Evolutionary conservation across 2,888 invertebrate species (phyloP).

Genomic region (Dioctria linearis): DNA sequence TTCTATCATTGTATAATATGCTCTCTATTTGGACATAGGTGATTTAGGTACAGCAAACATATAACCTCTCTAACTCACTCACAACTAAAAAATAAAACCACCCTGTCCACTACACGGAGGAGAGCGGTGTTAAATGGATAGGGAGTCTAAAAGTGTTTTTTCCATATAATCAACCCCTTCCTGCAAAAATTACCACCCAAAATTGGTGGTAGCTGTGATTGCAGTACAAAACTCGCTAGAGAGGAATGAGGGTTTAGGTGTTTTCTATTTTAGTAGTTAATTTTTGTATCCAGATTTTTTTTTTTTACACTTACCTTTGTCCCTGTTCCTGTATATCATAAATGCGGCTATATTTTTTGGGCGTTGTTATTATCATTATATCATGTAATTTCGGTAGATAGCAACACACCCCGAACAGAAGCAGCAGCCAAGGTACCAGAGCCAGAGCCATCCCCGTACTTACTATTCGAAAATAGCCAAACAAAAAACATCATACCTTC

Average conservation of each 20-base stretch:
- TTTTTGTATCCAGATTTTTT: not conserved
- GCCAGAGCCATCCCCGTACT: not conserved
- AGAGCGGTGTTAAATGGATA: slow-evolving; percentile 2
- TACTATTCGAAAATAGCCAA: slow-evolving; percentile 8
- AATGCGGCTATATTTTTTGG: slow-evolving; percentile 21
- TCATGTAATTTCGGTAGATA: slow-evolving; percentile 17
- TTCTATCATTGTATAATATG: slow-evolving; percentile 15
- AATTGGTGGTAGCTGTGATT: slow-evolving; percentile 15
- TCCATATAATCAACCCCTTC: not conserved
- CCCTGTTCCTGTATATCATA: not conserved
- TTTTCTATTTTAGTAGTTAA: slow-evolving; percentile 41
- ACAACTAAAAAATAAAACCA: slow-evolving; percentile 50
- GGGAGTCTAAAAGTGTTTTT: not conserved
- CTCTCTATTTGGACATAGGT: slow-evolving; percentile 3
- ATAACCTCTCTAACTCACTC: slow-evolving; percentile 55
- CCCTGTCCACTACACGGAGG: not conserved
- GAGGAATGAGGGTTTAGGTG: slow-evolving; percentile 18
- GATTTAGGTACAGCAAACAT: slow-evolving; percentile 31
- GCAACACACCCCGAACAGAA: slow-evolving; percentile 2
- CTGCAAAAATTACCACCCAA: not conserved
- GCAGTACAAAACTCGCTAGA: slow-evolving; percentile 14
- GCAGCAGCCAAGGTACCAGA: not conserved
- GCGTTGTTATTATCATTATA: slow-evolving; percentile 20
- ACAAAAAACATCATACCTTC: not conserved
- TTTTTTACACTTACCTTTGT: slow-evolving; percentile 14